Evolutionary conservation across 2,113 vertebrate species (phyloP).

Genomic region (Alligator mississippiensis): DNA sequence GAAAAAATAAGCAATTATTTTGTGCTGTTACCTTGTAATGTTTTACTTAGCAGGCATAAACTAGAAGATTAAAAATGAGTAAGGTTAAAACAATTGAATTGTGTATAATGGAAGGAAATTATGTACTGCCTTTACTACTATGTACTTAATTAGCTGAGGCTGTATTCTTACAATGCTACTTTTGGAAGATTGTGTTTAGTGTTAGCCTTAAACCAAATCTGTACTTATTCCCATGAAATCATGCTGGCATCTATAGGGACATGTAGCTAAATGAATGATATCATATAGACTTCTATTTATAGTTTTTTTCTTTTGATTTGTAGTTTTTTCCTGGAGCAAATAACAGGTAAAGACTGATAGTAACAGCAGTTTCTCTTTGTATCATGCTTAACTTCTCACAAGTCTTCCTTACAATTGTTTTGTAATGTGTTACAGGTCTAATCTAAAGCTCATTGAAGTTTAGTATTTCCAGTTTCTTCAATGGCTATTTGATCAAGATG

Average conservation of each 20-base stretch:
- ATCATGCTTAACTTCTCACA: neutral
- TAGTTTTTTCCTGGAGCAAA: neutral
- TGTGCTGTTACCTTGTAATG: fast-evolving
- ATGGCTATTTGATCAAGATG: neutral
- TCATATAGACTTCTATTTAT: neutral
- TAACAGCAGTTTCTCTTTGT: neutral
- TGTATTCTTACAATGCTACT: neutral
- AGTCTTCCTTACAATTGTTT: neutral
- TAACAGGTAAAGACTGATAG: neutral
- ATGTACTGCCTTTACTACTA: neutral
- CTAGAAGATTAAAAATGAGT: neutral
- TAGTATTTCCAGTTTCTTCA: neutral
- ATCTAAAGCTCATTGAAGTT: neutral
- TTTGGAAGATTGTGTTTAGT: neutral
- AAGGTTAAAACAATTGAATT: neutral
- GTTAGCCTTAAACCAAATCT: neutral
- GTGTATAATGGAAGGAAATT: neutral
- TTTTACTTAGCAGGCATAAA: neutral
- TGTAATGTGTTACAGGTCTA: neutral
- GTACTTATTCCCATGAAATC: neutral
- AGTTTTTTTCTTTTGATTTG: neutral
- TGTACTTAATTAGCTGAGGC: fast-evolving
- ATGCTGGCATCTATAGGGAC: neutral
- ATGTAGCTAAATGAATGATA: no score
- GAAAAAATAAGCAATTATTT: neutral